Evolutionary conservation across 37 sponge, comb jelly and placozoan genomes (phyloP).

Genomic region (Chondrilla cf. caribensis): DNA sequence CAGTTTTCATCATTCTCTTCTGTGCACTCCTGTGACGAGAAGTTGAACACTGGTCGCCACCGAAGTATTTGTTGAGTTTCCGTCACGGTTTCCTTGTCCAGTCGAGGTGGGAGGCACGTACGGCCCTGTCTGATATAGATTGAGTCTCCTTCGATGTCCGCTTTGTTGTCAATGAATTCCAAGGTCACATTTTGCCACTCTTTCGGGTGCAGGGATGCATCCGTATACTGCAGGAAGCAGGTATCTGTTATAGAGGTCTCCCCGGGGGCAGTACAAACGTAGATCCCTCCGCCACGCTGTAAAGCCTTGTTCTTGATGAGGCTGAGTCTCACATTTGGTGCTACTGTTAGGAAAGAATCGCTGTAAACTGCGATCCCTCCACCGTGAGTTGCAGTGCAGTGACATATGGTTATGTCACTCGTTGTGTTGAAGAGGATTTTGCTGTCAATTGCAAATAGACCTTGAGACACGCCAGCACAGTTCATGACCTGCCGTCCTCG

Average conservation of each 20-base stretch:
- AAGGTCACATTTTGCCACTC: not conserved
- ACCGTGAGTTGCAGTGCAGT: not conserved
- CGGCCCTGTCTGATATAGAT: not conserved
- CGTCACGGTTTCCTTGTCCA: not conserved
- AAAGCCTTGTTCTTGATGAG: not conserved
- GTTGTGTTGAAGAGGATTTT: no score
- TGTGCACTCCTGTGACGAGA: not conserved
- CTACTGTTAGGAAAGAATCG: not conserved
- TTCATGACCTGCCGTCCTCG: no score
- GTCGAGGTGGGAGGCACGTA: not conserved
- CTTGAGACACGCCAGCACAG: no score
- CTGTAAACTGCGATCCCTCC: not conserved
- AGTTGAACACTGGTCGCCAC: not conserved
- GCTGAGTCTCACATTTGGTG: not conserved
- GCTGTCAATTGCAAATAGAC: no score
- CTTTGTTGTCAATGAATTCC: not conserved
- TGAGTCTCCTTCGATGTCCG: not conserved
- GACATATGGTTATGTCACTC: no score
- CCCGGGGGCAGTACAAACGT: not conserved
- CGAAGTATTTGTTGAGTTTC: not conserved
- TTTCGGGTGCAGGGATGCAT: not conserved
- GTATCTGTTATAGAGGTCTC: not conserved
- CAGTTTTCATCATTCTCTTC: not conserved
- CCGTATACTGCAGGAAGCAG: constrained; percentile 4
- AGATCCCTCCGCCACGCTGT: not conserved